Evolutionary conservation across 2,113 vertebrate genomes (phyloP).

Genomic region (Jacana jacana): DNA sequence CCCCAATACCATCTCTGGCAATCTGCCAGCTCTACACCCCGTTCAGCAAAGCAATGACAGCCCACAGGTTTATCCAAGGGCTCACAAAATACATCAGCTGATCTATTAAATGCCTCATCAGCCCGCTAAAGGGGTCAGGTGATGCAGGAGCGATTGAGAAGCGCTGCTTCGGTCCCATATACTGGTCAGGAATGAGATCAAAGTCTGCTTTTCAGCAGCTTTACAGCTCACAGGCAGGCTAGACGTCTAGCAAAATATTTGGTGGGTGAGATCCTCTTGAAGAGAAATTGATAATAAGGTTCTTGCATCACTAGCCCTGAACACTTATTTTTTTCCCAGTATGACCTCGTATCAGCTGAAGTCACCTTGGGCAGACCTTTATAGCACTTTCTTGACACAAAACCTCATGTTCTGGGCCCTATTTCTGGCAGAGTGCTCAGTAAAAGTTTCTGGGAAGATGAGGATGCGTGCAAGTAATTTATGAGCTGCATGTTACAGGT

Average conservation of each 20-base stretch:
- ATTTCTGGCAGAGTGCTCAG: not conserved
- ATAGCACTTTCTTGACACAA: not conserved
- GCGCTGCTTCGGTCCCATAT: not conserved
- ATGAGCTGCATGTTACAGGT: not conserved
- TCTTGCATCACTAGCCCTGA: not conserved
- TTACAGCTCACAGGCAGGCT: not conserved
- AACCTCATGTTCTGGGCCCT: not conserved
- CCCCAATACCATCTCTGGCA: not conserved
- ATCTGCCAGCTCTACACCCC: not conserved
- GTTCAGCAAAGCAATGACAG: not conserved
- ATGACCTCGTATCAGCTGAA: not conserved
- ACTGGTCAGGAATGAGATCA: not conserved
- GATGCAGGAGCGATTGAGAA: not conserved
- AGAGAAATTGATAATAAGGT: not conserved
- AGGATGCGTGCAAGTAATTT: not conserved
- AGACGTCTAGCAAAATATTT: conserved; percentile 20
- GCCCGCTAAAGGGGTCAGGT: not conserved
- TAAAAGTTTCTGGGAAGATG: conserved; percentile 21
- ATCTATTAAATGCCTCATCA: conserved; percentile 10
- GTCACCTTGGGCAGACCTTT: not conserved
- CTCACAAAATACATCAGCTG: not conserved
- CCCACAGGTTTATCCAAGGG: not conserved
- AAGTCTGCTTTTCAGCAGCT: conserved; percentile 34
- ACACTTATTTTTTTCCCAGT: not conserved
- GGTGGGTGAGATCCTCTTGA: not conserved